Evolutionary conservation across 2,797 vertebrate species (phyloP).

Genomic region (Crenuchus spilurus): DNA sequence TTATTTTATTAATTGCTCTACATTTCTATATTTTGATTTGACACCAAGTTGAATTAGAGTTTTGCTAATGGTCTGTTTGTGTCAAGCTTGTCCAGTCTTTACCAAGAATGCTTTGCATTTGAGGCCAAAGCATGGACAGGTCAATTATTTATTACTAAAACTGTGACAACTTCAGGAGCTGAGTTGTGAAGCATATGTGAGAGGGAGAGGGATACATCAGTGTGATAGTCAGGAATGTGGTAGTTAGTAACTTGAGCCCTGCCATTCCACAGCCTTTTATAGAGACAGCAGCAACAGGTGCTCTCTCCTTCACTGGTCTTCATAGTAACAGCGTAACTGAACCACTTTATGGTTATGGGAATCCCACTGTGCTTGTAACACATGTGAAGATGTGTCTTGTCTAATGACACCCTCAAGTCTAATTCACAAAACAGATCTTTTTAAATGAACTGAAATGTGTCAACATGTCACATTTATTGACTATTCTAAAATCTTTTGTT

Average conservation of each 20-base stretch:
- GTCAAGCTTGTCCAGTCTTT: too few species aligned
- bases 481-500: too few species aligned
- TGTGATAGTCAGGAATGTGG: conserved; percentile 34
- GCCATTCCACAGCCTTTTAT: conserved; percentile 67
- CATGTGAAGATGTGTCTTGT: conserved; percentile 6
- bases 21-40: too few species aligned
- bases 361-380: conserved; percentile 21
- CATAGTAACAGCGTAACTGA: conserved; percentile 48
- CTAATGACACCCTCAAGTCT: too few species aligned
- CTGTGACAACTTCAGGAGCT: not conserved
- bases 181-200: conserved; percentile 6
- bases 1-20: too few species aligned
- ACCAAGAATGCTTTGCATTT: too few species aligned
- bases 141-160: not conserved
- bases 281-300: conserved; percentile 66
- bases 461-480: too few species aligned
- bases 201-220: conserved; percentile 23
- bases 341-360: conserved; percentile 37
- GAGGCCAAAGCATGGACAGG: too few species aligned
- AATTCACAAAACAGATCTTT: not conserved
- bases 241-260: conserved; percentile 52
- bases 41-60: too few species aligned
- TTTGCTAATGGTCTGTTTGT: too few species aligned
- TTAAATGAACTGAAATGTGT: not conserved
- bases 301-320: conserved; percentile 25